Base-by-base conservation (phyloP, 1,140 invertebrate genomes). In the Drosophila athabasca region DNA sequence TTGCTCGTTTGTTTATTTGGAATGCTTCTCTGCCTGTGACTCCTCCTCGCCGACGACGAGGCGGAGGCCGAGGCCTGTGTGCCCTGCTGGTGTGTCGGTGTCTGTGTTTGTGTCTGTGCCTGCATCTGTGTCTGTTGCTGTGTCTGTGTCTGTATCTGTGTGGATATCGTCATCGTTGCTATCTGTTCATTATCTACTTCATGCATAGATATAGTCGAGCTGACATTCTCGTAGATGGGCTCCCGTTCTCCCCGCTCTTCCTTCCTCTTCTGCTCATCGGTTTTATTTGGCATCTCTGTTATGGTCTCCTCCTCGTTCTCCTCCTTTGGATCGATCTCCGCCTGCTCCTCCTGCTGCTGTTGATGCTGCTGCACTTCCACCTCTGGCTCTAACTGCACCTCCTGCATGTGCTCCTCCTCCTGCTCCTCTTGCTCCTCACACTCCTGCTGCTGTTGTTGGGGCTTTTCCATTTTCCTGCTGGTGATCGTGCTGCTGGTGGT, bases 171-270 rank as follows among this genome's bases (percentile, higher is more conserved):
- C 54, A 67, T 87, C 54, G 81, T 57, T 81, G 82, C 59, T 67
- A 68, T 79, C 68, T 81, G 66, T 72, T 76, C 85, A 75, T 62
- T 76, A 78, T 90, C 84, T 82, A 82, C 81, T 76, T 90, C 75
- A 43, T 66, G 62, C 65, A 81, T 85, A 84, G 90, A 88, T 78
- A 90, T 88, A 45, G 84, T 77, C 70, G 90, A 84, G 57, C 70
- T 82, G 61, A 91, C 77, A 72, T 92, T 91, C 76, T 91, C 90
- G 70, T 92, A 92, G 65, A 92, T 92, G 60, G 90, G 91, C 62
- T 92, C 91, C 43, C 50, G 67, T 43, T 57, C 76, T 77, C 74
- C 62, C 62, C 75, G 57, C 49, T 64, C 53, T 43, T 65, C 60
- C 39, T 66, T 49, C 44, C 70, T 67, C 50, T 87, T 79, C 29